Base-by-base conservation (phyloP, 2,888 invertebrate species). In the Lysandra coridon region DNA sequence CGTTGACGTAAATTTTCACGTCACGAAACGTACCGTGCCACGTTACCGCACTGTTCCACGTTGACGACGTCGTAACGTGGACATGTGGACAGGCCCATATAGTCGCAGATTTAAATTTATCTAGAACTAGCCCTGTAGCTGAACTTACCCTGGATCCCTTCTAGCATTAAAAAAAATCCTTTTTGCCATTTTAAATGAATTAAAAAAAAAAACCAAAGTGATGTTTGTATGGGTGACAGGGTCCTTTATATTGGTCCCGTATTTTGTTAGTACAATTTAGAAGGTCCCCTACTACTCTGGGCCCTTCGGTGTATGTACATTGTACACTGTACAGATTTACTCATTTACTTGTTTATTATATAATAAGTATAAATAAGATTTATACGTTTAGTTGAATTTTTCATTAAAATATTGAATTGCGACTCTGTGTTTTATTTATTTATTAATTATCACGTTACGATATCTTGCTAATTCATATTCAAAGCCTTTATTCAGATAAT, bases 311-410 rank as follows among this genome's bases (percentile, higher is more conserved):
- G 86, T 85, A 88, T 93, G 92, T 94, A 33, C 64, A 30, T 14
- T 93, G 92, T 94, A 33, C 64, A 30, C 33, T 93, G 92, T 94
- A 93, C 89, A 93, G 92, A 93, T 90, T 88, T 89, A 91, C 87
- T 86, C 89, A 90, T 88, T 90, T 90, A 92, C 90, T 89, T 92
- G 92, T 93, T 93, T 90, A 92, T 89, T 91, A 89, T 79, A 69
- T n/a, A 44, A 74, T 93, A 93, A 93, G 94, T 94, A 94, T 94
- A 94, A 94, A 94, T 94, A 94, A 94, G 93, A 93, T 94, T 94
- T 94, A 94, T 94, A 94, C 94, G 90, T 94, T 93, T 93, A 94
- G 94, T 94, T 94, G 91, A 94, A 92, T 94, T 94, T 76, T 93
- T 92, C 91, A 94, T 92, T 94, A 94, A 94, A 94, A 93, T 88